These are phyloP conservation scores for Schrankia costaestrigalis DNA, from an alignment of 2,888 invertebrate genomes.

Conservation along the genomic window DNA sequence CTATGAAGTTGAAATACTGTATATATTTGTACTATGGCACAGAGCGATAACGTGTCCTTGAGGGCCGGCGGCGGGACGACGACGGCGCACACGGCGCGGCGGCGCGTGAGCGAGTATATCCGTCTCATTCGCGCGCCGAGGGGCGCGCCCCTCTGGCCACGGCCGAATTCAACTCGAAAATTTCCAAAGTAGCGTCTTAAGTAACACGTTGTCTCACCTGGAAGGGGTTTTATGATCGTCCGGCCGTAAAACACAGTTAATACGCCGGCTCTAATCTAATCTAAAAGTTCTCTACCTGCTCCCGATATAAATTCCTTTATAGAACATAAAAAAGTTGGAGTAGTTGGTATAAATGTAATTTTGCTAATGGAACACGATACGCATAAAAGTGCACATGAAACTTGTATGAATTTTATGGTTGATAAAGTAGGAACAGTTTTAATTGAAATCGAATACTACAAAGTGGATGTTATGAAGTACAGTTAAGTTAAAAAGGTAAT, in stretches of 20 bases:
- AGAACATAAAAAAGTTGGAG: constrained; percentile 42
- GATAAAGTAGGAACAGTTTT: constrained; percentile 41
- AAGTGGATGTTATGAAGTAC: constrained; percentile 39
- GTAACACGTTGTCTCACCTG: constrained; percentile 69
- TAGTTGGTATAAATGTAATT: constrained; percentile 42
- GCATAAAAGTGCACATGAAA: constrained; percentile 43
- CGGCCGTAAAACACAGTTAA: constrained; percentile 61
- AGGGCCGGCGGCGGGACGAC: too few species aligned
- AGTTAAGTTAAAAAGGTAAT: constrained; percentile 48
- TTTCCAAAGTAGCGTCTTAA: too few species aligned
- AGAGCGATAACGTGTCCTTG: too few species aligned
- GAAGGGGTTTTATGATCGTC: constrained; percentile 55
- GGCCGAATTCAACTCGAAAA: too few species aligned
- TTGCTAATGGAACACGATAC: constrained; percentile 47
- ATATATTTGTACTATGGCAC: too few species aligned
- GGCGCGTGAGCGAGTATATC: too few species aligned
- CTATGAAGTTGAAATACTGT: too few species aligned
- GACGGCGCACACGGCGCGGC: too few species aligned
- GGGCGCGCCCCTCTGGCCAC: too few species aligned
- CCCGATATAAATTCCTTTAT: constrained; percentile 53
- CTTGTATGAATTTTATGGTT: constrained; percentile 51
- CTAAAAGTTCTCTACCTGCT: constrained; percentile 67
- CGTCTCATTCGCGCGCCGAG: too few species aligned
- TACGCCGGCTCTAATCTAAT: constrained; percentile 63
- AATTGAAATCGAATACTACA: constrained; percentile 48